These are phyloP conservation scores for Malthinus flaveolus DNA, from an alignment of 2,888 invertebrate species.

Conservation along the genomic window DNA sequence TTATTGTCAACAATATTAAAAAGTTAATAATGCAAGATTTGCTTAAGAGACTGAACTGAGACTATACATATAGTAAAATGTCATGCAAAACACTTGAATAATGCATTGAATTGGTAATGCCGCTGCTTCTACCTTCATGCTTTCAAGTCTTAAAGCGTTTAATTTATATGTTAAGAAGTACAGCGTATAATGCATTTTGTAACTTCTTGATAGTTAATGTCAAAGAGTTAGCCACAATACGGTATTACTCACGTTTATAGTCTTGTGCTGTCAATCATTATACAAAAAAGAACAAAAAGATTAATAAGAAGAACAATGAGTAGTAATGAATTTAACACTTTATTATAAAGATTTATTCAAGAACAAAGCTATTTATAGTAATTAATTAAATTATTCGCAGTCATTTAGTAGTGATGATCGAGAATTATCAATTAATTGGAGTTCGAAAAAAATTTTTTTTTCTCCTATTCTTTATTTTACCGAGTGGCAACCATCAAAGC, in stretches of 20 bases:
- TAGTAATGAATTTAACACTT: not conserved
- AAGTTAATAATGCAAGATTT: too few relatives aligned
- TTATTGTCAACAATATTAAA: too few relatives aligned
- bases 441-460: too few relatives aligned
- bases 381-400: too few relatives aligned
- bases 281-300: too few relatives aligned
- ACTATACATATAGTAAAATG: conserved; percentile 16
- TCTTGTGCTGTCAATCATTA: conserved; percentile 25
- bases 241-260: conserved; percentile 30
- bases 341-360: not conserved
- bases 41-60: too few relatives aligned
- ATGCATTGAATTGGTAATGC: conserved; percentile 28
- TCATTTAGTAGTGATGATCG: too few relatives aligned
- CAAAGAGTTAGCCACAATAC: conserved; percentile 30
- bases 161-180: conserved; percentile 37
- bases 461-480: too few relatives aligned
- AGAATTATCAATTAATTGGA: too few relatives aligned
- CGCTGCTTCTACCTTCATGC: conserved; percentile 19
- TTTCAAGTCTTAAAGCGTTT: conserved; percentile 9
- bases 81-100: conserved; percentile 27
- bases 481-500: too few relatives aligned
- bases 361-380: not conserved
- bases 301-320: conserved; percentile 18
- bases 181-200: conserved; percentile 34
- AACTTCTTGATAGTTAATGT: conserved; percentile 30